Evolutionary conservation across 2,113 vertebrate species (phyloP).

Genomic region (Megalops atlanticus): DNA sequence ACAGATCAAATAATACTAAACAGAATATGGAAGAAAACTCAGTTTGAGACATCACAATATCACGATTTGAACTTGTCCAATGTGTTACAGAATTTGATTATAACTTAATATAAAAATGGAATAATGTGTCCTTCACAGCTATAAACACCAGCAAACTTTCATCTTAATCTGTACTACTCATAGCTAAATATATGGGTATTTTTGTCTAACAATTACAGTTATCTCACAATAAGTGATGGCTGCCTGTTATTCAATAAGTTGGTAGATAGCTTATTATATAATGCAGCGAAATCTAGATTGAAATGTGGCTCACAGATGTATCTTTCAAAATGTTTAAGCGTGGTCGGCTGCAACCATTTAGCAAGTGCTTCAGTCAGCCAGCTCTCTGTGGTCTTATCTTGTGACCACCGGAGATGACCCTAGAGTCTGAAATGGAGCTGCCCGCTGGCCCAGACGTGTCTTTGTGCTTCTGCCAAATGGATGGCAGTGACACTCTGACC

Average conservation of each 20-base stretch:
- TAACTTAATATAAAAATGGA: too few relatives aligned
- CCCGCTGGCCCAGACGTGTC: not conserved
- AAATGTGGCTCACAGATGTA: not conserved
- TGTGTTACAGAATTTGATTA: not conserved
- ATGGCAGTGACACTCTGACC: not conserved
- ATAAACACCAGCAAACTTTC: too few relatives aligned
- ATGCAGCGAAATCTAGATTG: not conserved
- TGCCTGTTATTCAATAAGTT: not conserved
- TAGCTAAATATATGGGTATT: not conserved
- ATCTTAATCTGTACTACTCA: too few relatives aligned
- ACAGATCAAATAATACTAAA: not conserved
- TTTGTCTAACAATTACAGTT: not conserved
- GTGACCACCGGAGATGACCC: not conserved
- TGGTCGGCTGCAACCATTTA: not conserved
- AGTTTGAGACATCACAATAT: too few relatives aligned
- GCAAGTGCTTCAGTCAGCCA: not conserved
- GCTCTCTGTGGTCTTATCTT: not conserved
- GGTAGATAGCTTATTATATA: not conserved
- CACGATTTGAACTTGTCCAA: not conserved
- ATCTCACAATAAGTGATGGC: not conserved
- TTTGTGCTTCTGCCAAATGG: not conserved
- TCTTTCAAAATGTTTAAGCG: not conserved
- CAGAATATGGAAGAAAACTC: too few relatives aligned
- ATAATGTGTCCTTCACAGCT: too few relatives aligned
- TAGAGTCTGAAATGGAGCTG: not conserved